Evolutionary conservation across 2,888 invertebrate genomes (phyloP).

Genomic region (Cepaea hortensis): DNA sequence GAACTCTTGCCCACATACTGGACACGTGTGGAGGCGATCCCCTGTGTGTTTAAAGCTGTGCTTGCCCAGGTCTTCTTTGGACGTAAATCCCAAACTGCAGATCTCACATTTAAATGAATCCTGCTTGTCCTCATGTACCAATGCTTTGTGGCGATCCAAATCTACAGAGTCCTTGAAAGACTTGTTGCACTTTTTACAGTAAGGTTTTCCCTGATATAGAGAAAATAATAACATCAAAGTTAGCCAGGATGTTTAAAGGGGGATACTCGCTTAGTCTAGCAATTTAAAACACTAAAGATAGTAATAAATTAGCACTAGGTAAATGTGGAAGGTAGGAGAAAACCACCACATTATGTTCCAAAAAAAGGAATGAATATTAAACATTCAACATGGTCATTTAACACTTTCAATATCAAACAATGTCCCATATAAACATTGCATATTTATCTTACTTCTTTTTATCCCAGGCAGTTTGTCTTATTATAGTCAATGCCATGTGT

Average conservation of each 20-base stretch:
- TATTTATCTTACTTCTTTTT: too few relatives aligned
- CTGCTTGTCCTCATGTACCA: conserved; percentile 36
- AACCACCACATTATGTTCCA: too few relatives aligned
- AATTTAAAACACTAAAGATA: neutral
- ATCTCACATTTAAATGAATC: conserved; percentile 28
- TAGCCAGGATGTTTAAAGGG: neutral
- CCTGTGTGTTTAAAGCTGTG: conserved; percentile 25
- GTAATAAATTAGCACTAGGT: too few relatives aligned
- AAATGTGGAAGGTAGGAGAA: too few relatives aligned
- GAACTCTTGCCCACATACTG: conserved; percentile 43
- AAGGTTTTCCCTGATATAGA: conserved; percentile 45
- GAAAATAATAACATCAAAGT: neutral
- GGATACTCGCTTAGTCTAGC: neutral
- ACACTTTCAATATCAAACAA: too few relatives aligned
- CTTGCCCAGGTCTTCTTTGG: conserved; percentile 3
- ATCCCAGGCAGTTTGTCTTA: too few relatives aligned
- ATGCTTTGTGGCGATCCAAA: conserved; percentile 40
- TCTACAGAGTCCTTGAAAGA: conserved; percentile 45
- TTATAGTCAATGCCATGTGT: too few relatives aligned
- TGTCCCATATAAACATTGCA: too few relatives aligned
- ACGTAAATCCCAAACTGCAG: conserved; percentile 2
- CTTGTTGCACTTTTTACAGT: conserved; percentile 49
- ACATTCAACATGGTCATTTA: too few relatives aligned
- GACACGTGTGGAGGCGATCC: conserved; percentile 36
- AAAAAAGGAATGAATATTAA: too few relatives aligned